Evolutionary conservation across 2,888 invertebrate genomes (phyloP).

Genomic region (Coleophora deauratella): DNA sequence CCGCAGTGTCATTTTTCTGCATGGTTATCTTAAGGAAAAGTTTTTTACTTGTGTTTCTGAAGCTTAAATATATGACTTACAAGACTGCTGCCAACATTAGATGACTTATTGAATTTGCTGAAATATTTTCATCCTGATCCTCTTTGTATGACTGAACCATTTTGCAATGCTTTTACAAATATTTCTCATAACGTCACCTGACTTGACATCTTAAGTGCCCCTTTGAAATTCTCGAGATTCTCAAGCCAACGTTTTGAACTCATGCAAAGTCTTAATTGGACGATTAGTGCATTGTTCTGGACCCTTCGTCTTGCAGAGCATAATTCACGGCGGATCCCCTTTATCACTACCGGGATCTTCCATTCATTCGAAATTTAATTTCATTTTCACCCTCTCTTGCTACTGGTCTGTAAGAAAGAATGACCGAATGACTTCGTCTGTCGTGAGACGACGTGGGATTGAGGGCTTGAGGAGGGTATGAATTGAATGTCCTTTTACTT

Average conservation of each 20-base stretch:
- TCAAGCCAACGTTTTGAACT: constrained; percentile 32
- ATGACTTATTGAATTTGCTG: too few species aligned
- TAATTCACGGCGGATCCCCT: constrained; percentile 65
- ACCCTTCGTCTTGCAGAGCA: constrained; percentile 50
- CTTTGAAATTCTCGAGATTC: constrained; percentile 31
- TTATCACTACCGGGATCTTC: constrained; percentile 58
- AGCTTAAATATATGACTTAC: too few species aligned
- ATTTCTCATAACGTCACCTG: background rate
- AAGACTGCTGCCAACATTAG: too few species aligned
- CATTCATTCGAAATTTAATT: constrained; percentile 72
- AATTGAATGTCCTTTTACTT: constrained; percentile 35
- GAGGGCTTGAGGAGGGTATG: constrained; percentile 41
- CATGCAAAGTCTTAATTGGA: constrained; percentile 68
- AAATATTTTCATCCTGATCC: too few species aligned
- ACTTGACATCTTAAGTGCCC: constrained; percentile 15
- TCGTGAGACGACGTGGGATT: constrained; percentile 42
- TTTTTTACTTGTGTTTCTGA: too few species aligned
- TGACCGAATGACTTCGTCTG: constrained; percentile 59
- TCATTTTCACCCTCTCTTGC: constrained; percentile 64
- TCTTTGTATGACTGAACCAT: too few species aligned
- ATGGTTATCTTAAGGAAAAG: too few species aligned
- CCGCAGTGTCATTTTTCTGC: background rate
- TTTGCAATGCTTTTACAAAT: constrained; percentile 1
- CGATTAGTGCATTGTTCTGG: constrained; percentile 69
- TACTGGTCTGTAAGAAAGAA: constrained; percentile 52